Evolutionary conservation across 2,113 vertebrate species (phyloP).

Genomic region (Raja brachyura): DNA sequence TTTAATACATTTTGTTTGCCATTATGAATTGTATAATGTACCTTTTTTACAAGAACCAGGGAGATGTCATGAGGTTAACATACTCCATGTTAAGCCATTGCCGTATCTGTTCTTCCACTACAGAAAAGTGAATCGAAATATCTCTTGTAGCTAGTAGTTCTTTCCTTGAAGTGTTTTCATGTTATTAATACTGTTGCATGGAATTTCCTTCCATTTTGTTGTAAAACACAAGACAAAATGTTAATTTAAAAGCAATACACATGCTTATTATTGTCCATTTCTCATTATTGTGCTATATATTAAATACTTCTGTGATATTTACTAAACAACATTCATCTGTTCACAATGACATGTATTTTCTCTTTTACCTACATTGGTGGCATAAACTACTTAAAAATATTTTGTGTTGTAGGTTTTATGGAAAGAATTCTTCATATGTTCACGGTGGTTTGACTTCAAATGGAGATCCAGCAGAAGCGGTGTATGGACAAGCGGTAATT

Average conservation of each 20-base stretch:
- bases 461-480: constrained; percentile 87
- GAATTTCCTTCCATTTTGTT: not conserved
- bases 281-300: not conserved
- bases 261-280: not conserved
- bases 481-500: constrained; percentile 89
- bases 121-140: not conserved
- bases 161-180: not conserved
- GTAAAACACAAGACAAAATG: not conserved
- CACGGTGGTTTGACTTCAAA: constrained; percentile 89
- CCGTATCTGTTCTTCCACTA: not conserved
- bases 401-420: constrained; percentile 75
- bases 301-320: not conserved
- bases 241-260: not conserved
- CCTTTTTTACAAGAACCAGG: too few species aligned
- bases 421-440: constrained; percentile 95
- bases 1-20: not conserved
- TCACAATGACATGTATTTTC: not conserved
- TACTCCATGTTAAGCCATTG: not conserved
- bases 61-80: not conserved
- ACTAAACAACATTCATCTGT: not conserved
- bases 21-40: not conserved
- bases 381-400: not conserved
- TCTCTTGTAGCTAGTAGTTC: not conserved
- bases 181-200: not conserved
- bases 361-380: not conserved